Base-by-base conservation (phyloP, 2,888 invertebrate genomes). In the Andrena bucephala region DNA sequence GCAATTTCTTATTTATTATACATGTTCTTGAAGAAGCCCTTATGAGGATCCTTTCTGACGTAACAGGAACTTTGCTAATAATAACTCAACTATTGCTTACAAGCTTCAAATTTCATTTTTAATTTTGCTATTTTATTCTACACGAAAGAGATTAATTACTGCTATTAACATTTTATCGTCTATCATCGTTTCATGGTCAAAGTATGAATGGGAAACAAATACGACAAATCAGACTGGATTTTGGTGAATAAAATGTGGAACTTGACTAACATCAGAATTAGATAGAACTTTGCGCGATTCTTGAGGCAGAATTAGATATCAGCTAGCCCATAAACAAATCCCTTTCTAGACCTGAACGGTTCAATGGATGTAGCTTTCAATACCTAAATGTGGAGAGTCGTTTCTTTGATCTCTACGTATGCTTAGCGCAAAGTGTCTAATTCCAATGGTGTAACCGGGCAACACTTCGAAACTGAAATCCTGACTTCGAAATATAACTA, bases 281-380 rank as follows among this genome's bases (percentile, higher is more conserved):
- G 36, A 52, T 33, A 33, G 16, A 74, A 29, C n/a, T 10, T 65
- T 54, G 57, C 27, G n/a, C 20, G 8, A 75, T 33, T n/a, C 27
- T 29, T 59, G 24, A 29, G 10, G 1, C 31, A 57, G 33, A 42
- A 57, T 78, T 69, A 68, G 6, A n/a, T 69, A 36, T 10, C 57
- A 65, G 4, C 42, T 42, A 42, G n/a, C 31, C 54, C 33, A 16
- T 7, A 50, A 69, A 65, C 52, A 13, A 8, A 16, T 31, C 29
- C 36, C 42, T 52, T 65, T n/a, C 24, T 76, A 60, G 59, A 65
- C 70, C 29, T 66, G 52, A 66, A 65, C 4, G 42, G 50, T 52
- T 76, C 59, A 13, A 10, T 79, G 65, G 31, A 60, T 77, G 65
- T 65, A 66, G 60, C 59, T 70, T 77, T 77, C 27, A 76, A 52